A percentile compares a stretch with the other conserved stretches of the same genome.
Evolutionary conservation across 2,113 vertebrate species (phyloP).

Genomic region (Chloropsis cyanopogon): DNA sequence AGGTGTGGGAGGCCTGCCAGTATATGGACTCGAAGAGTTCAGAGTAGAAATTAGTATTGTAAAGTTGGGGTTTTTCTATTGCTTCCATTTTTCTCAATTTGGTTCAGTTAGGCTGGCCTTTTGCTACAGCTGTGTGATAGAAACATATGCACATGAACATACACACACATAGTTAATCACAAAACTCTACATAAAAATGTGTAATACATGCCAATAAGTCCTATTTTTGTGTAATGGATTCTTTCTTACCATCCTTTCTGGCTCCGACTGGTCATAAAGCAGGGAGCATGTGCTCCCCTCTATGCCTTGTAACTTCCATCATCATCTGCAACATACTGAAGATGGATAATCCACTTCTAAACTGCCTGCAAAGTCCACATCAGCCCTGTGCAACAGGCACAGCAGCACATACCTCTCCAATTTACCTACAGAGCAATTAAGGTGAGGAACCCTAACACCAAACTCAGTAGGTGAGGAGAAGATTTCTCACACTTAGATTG

Average conservation of each 20-base stretch:
- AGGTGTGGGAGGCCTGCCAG: background rate
- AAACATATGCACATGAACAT: background rate
- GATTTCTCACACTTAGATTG: background rate
- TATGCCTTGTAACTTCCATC: background rate
- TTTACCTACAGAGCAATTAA: background rate
- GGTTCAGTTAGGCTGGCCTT: background rate
- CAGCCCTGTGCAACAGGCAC: background rate
- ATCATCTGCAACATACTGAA: fast-evolving
- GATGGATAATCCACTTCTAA: background rate
- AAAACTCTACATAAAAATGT: background rate
- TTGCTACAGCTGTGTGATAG: background rate
- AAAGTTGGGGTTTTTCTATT: background rate
- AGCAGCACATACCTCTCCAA: background rate
- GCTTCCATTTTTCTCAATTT: background rate
- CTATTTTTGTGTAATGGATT: background rate
- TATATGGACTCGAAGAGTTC: background rate
- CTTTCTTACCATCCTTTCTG: background rate
- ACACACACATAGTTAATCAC: background rate
- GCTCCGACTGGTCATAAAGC: background rate
- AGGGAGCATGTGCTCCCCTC: background rate
- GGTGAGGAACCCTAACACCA: background rate
- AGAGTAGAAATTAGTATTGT: background rate
- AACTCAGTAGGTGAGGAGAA: background rate
- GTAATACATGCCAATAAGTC: background rate
- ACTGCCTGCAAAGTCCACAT: background rate